Evolutionary conservation across 2,888 invertebrate species (phyloP).

Genomic region (Halocaridina rubra): DNA sequence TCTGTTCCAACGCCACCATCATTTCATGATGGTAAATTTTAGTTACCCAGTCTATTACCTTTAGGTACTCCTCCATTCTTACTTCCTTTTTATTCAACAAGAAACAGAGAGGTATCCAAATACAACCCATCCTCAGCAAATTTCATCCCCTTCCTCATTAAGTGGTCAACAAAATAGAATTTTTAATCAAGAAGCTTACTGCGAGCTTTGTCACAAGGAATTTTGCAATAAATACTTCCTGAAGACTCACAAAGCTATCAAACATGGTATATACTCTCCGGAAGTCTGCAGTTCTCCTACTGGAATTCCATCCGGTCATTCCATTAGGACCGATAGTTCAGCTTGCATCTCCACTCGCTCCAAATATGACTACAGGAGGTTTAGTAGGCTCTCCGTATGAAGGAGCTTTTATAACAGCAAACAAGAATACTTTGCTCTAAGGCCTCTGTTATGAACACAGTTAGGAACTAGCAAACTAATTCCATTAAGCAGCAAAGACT

Average conservation of each 20-base stretch:
- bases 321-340: slow-evolving; percentile 42
- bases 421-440: slow-evolving; percentile 60
- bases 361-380: slow-evolving; percentile 12
- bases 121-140: not conserved
- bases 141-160: slow-evolving; percentile 5
- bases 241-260: slow-evolving; percentile 96
- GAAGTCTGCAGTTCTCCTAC: slow-evolving; percentile 61
- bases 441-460: slow-evolving; percentile 62
- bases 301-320: slow-evolving; percentile 21
- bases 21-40: slow-evolving; percentile 55
- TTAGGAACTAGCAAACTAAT: slow-evolving; percentile 40
- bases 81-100: slow-evolving; percentile 55
- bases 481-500: not conserved
- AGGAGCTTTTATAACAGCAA: slow-evolving; percentile 65
- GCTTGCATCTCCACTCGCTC: slow-evolving; percentile 47
- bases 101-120: slow-evolving; percentile 32
- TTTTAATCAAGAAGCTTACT: slow-evolving; percentile 71
- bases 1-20: slow-evolving; percentile 61
- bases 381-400: slow-evolving; percentile 64
- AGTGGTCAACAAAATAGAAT: slow-evolving; percentile 50
- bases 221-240: slow-evolving; percentile 81
- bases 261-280: slow-evolving; percentile 88
- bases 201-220: slow-evolving; percentile 80
- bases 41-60: slow-evolving; percentile 50
- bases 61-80: slow-evolving; percentile 60